A percentile compares a stretch with the other conserved stretches of the same genome.
phyloP scores from a whole-genome alignment of 1,140 invertebrate genomes.

The Panagrolaimus sp. region DNA sequence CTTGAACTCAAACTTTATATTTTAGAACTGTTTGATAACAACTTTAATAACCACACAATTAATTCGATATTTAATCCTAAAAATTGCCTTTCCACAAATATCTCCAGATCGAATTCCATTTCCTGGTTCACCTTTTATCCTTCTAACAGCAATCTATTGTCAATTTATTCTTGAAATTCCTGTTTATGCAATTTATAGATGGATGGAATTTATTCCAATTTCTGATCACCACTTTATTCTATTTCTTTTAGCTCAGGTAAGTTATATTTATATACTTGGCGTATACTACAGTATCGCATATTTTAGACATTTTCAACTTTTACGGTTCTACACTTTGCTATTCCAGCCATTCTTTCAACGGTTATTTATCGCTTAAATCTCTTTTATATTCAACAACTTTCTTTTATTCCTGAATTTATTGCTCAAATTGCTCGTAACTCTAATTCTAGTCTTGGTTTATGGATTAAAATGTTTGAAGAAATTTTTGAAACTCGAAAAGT shows the following conservation, averaged over 20 bases:
- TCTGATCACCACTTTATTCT: slow-evolving; percentile 7
- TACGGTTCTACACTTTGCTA: neutral
- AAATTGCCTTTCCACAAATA: too few species aligned
- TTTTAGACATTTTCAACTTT: neutral
- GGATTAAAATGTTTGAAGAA: neutral
- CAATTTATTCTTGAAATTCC: neutral
- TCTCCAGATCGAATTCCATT: neutral
- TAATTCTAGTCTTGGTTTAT: neutral
- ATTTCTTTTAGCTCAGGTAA: neutral
- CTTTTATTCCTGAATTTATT: neutral
- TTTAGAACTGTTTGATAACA: neutral
- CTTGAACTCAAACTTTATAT: neutral
- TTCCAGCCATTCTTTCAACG: neutral
- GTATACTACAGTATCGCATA: neutral
- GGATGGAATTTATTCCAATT: slow-evolving; percentile 1
- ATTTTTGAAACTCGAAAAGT: neutral
- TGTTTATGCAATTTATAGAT: neutral
- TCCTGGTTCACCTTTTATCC: neutral
- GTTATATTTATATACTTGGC: neutral
- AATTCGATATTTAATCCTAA: too few species aligned
- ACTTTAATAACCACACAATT: neutral
- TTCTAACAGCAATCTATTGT: neutral
- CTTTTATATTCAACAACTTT: neutral
- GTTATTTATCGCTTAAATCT: neutral
- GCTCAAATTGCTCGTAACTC: neutral